Conservation (phyloP, 2,113 vertebrate genomes). For the Nothocercus nigrocapillus region DNA sequence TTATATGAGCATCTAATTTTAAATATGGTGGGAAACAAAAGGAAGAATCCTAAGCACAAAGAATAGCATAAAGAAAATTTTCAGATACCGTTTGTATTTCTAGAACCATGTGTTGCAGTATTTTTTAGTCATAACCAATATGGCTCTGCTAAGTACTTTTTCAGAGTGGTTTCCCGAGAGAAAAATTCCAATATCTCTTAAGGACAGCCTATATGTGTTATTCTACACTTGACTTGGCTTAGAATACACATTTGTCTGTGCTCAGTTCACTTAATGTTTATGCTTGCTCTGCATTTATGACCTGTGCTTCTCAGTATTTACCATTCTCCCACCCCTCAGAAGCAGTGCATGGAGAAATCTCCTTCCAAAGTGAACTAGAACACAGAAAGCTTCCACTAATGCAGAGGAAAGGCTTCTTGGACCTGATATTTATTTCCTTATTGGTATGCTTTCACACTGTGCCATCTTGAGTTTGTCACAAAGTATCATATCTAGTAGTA, state of each 20-base stretch:
- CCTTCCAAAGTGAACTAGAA: neutral
- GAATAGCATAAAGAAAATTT: neutral
- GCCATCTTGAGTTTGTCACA: neutral
- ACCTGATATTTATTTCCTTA: neutral
- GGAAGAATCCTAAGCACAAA: neutral
- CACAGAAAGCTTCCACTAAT: neutral
- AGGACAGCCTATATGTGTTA: neutral
- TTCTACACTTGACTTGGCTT: neutral
- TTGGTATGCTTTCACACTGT: neutral
- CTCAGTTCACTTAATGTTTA: neutral
- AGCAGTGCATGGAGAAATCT: neutral
- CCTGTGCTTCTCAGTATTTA: neutral
- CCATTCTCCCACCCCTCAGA: neutral
- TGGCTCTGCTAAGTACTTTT: neutral
- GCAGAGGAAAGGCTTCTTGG: neutral
- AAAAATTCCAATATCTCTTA: neutral
- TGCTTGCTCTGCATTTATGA: neutral
- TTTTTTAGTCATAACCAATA: neutral
- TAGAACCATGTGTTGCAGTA: no score
- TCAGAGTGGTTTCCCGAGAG: neutral
- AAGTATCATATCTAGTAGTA: neutral
- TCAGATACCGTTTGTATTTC: neutral
- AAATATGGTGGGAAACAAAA: neutral
- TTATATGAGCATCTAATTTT: neutral
- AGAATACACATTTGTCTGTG: neutral